Percentiles rank a stretch among this genome's conserved stretches.
phyloP scores from a whole-genome alignment of 2,113 vertebrate species.

The Leuciscus idus region DNA sequence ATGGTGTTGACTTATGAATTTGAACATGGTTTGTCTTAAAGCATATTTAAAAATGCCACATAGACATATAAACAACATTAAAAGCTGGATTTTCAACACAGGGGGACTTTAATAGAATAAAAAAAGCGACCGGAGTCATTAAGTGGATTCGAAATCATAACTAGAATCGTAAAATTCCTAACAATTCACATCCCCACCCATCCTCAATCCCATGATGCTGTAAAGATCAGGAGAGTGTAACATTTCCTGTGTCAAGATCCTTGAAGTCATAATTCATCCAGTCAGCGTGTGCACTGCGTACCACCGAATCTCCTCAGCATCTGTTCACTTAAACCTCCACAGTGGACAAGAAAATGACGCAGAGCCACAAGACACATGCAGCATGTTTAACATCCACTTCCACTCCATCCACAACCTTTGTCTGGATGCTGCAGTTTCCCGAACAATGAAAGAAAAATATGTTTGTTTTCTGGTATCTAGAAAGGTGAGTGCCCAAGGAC shows the following conservation, averaged over 20 bases:
- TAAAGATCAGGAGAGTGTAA: slow-evolving; percentile 71
- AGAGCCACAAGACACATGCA: slow-evolving; percentile 14
- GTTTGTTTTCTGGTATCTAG: not conserved
- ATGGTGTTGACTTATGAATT: no score
- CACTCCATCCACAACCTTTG: not conserved
- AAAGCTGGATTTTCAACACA: no score
- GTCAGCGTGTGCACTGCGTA: slow-evolving; percentile 56
- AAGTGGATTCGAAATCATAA: not conserved
- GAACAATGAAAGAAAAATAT: not conserved
- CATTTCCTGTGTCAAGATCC: slow-evolving; percentile 65
- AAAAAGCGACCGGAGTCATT: not conserved
- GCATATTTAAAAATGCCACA: no score
- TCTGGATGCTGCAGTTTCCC: not conserved
- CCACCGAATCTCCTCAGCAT: slow-evolving; percentile 21
- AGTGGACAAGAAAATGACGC: slow-evolving; percentile 38
- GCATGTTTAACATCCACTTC: not conserved
- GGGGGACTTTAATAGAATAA: not conserved
- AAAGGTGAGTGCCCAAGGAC: slow-evolving; percentile 7
- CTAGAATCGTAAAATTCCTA: not conserved
- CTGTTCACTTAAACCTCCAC: slow-evolving; percentile 10
- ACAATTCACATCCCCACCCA: slow-evolving; percentile 40
- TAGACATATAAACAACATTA: no score
- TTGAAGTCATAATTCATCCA: slow-evolving; percentile 78
- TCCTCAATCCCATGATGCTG: slow-evolving; percentile 59
- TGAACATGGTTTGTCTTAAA: no score